Evolutionary conservation across 2,113 vertebrate genomes (phyloP), one percentile per base, ranked within the genome.

Genomic region (Stegastes partitus): DNA sequence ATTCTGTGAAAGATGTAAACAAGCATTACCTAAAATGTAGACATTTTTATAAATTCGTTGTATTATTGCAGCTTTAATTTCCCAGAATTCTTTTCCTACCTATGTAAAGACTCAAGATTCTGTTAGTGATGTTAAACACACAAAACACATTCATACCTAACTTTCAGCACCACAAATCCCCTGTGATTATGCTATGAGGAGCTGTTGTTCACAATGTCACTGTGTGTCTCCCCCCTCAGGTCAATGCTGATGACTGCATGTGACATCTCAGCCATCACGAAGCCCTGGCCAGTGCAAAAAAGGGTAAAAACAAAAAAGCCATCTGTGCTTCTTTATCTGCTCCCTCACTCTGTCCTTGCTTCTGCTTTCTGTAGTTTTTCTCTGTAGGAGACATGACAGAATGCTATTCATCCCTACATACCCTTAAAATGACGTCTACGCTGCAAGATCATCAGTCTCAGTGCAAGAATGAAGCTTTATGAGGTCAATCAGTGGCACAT

Each of bases 231-330:
- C 74, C 58, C 50, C 39, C 73, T 50, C 89, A 99, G 98, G 92
- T 98, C 97, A 2, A 99, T 99, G 98, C 87, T 99, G 93, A 99
- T 99, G 98, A 99, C 98, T 49, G 97, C 98, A 0, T 99, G 98
- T 77, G 98, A 99, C 81, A 95, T 99, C 61, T 99, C 98, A 31
- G 98, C 98, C 25, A 99, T 99, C 87, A 98, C 97, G n/a, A 99
- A 99, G 77, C 98, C 98, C 19, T 99, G 98, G 98, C 98, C 97
- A 4, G 94, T 99, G 70, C 98, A 99, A 81, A 97, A 97, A 70
- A 96, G 96, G 96, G 98, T 99, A 94, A 61, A 90, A 70, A 47
- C 12, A 31, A 4, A 16, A 1, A 11, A 5, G 0, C 2, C 22
- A 37, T 2, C 0, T 19, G 16, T 34, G 25, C n/a, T 16, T 23